These are phyloP conservation scores for Dryomyza anilis DNA, from an alignment of 2,888 invertebrate species.

Conservation along the genomic window DNA sequence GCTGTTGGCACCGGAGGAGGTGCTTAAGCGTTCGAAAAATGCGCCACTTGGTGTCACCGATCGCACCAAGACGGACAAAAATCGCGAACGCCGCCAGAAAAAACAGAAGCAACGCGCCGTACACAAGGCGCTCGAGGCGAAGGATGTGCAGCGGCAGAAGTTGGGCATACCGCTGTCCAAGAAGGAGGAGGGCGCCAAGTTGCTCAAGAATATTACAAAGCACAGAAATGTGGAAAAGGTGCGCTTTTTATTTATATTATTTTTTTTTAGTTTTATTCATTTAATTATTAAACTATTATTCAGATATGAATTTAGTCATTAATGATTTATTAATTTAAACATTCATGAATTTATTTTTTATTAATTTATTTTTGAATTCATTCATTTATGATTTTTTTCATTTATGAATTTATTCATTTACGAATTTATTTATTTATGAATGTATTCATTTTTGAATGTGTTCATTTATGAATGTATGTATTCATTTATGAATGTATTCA, in stretches of 20 bases:
- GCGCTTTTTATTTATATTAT: constrained; percentile 25
- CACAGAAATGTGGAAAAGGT: constrained; percentile 70
- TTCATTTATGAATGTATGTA: too few species aligned
- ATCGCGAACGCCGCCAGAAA: constrained; percentile 84
- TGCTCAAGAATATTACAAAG: constrained; percentile 69
- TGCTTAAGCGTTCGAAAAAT: constrained; percentile 68
- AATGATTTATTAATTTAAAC: neutral
- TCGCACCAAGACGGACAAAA: constrained; percentile 83
- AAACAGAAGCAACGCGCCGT: constrained; percentile 74
- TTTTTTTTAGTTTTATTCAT: too few species aligned
- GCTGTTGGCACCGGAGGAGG: constrained; percentile 90
- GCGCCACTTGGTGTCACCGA: constrained; percentile 74
- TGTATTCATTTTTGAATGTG: too few species aligned
- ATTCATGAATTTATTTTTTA: too few species aligned
- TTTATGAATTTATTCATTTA: too few species aligned
- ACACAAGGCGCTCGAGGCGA: constrained; percentile 62
- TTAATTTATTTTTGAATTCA: too few species aligned
- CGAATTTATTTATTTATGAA: too few species aligned
- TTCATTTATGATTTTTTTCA: too few species aligned
- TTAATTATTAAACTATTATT: too few species aligned
- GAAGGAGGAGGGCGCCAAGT: constrained; percentile 64
- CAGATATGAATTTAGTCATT: neutral
- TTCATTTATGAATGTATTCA: too few species aligned
- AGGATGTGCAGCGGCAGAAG: constrained; percentile 62
- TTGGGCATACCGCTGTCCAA: constrained; percentile 63